A percentile compares a stretch with the other conserved stretches of the same genome.
Evolutionary conservation across 2,797 vertebrate species (phyloP).

Genomic region (Melanotaenia trifasciata): DNA sequence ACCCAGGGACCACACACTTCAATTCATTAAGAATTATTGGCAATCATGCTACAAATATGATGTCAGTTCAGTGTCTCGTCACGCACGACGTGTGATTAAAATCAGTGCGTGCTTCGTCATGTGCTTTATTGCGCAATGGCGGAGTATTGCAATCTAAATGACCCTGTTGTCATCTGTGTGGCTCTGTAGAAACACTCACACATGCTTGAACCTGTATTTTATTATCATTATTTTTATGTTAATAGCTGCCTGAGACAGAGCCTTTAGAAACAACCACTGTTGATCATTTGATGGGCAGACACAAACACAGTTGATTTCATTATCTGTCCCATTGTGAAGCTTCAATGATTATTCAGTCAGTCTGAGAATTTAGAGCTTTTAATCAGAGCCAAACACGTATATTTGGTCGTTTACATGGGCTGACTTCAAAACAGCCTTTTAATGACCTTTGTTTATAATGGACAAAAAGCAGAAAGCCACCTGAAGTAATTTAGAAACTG

Average conservation of each 20-base stretch:
- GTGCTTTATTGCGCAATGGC: slow-evolving; percentile 38
- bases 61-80: background rate
- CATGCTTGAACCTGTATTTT: background rate
- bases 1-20: too few relatives aligned
- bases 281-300: background rate
- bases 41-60: background rate
- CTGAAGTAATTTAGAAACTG: background rate
- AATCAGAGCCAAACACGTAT: background rate
- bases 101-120: background rate
- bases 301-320: background rate
- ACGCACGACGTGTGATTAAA: slow-evolving; percentile 6
- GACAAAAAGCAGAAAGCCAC: background rate
- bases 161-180: background rate
- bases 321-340: background rate
- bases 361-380: background rate
- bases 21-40: too few relatives aligned
- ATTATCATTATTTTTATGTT: background rate
- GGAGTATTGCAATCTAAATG: slow-evolving; percentile 24
- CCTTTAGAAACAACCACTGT: background rate
- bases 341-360: background rate
- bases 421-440: background rate
- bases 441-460: background rate
- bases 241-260: background rate
- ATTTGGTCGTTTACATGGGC: background rate
- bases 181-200: background rate